These are phyloP conservation scores for Drosophila peninsularis DNA, from an alignment of 2,888 invertebrate species.

Conservation along the genomic window DNA sequence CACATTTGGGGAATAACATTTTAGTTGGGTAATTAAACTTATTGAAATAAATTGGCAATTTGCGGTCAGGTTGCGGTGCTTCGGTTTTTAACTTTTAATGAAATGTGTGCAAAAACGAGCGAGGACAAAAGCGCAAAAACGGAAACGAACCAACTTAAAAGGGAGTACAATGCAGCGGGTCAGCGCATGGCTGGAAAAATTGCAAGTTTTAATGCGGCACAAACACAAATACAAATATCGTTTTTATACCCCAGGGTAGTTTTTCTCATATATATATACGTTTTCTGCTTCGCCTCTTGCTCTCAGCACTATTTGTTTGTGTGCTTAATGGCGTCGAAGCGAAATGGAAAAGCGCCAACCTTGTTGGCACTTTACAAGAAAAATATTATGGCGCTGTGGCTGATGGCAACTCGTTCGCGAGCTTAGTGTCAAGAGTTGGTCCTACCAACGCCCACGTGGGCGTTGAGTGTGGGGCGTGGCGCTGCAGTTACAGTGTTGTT, in stretches of 20 bases:
- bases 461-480: constrained; percentile 1
- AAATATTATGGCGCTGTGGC: constrained; percentile 58
- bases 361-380: constrained; percentile 58
- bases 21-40: constrained; percentile 65
- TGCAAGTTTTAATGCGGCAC: constrained; percentile 33
- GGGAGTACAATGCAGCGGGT: constrained; percentile 10
- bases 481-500: constrained; percentile 10
- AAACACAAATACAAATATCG: constrained; percentile 46
- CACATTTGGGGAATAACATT: constrained; percentile 42
- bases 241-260: constrained; percentile 32
- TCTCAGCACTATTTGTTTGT: constrained; percentile 30
- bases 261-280: neutral
- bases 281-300: constrained; percentile 2
- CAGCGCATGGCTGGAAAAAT: constrained; percentile 17
- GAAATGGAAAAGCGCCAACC: constrained; percentile 53
- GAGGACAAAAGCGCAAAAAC: constrained; percentile 4
- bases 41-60: constrained; percentile 76
- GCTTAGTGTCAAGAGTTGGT: constrained; percentile 39
- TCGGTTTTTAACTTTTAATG: constrained; percentile 58
- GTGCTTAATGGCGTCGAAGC: constrained; percentile 59
- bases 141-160: constrained; percentile 4
- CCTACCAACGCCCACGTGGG: neutral
- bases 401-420: constrained; percentile 33
- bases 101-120: constrained; percentile 38
- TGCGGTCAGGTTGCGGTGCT: constrained; percentile 33